phyloP scores from a whole-genome alignment of 2,113 vertebrate genomes.

The Pionites leucogaster region DNA sequence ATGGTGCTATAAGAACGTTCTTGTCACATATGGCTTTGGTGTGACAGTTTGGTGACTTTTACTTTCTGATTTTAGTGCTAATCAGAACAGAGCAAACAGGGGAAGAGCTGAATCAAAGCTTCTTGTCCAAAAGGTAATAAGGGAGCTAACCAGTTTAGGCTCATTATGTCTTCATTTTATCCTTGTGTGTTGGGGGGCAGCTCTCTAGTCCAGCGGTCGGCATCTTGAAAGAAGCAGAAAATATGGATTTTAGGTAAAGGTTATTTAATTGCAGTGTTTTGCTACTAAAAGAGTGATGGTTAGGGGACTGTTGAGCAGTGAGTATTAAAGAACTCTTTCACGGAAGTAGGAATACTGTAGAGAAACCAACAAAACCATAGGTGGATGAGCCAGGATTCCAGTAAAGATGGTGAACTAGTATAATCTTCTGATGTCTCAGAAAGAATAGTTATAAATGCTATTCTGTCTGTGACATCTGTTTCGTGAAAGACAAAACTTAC shows the following conservation, averaged over 20 bases:
- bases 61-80: background rate
- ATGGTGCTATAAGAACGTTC: background rate
- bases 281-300: background rate
- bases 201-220: background rate
- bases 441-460: background rate
- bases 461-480: conserved; percentile 40
- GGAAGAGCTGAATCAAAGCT: background rate
- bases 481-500: conserved; percentile 52
- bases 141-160: background rate
- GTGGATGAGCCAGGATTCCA: background rate
- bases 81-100: background rate
- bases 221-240: background rate
- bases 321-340: background rate
- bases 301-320: background rate
- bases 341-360: background rate
- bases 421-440: background rate
- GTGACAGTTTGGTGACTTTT: background rate
- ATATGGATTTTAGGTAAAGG: background rate
- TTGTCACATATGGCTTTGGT: background rate
- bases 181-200: background rate
- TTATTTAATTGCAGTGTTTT: background rate
- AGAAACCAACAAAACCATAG: background rate
- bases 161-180: background rate
- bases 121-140: background rate
- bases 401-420: background rate